Conservation (phyloP, 2,113 vertebrate genomes). For the Dromas ardeola region DNA sequence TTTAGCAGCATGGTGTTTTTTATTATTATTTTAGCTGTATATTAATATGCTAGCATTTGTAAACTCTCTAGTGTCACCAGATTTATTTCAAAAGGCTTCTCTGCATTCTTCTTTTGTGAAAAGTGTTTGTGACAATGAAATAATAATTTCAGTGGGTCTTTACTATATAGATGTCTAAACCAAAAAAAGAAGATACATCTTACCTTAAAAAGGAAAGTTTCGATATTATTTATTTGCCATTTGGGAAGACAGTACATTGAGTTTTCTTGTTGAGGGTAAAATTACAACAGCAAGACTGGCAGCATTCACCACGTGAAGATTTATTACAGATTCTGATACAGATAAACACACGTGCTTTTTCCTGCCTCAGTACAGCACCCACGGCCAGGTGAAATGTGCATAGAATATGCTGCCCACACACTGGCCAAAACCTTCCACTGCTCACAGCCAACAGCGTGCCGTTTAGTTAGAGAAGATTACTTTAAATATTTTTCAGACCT, state of each 20-base stretch:
- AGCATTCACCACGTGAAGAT: background rate
- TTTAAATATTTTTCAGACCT: background rate
- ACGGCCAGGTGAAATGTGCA: background rate
- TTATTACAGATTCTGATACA: background rate
- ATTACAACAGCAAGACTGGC: constrained; percentile 31
- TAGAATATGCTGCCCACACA: background rate
- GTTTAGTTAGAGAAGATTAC: background rate
- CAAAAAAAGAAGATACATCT: background rate
- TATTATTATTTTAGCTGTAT: constrained; percentile 88
- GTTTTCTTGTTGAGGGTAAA: constrained; percentile 20
- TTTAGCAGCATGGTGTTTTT: constrained; percentile 87
- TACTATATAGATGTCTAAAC: constrained; percentile 37
- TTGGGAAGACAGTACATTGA: constrained; percentile 31
- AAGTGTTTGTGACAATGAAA: constrained; percentile 72
- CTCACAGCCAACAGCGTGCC: background rate
- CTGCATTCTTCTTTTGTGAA: constrained; percentile 70
- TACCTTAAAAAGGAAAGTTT: constrained; percentile 23
- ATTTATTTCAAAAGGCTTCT: constrained; percentile 80
- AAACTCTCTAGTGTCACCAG: constrained; percentile 82
- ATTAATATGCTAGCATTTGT: constrained; percentile 90
- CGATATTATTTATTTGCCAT: constrained; percentile 16
- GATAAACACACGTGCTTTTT: background rate
- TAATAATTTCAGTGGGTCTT: constrained; percentile 55
- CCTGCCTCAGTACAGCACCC: background rate
- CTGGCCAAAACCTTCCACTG: background rate